phyloP scores from a whole-genome alignment of 2,113 vertebrate species.

The Grus americana region DNA sequence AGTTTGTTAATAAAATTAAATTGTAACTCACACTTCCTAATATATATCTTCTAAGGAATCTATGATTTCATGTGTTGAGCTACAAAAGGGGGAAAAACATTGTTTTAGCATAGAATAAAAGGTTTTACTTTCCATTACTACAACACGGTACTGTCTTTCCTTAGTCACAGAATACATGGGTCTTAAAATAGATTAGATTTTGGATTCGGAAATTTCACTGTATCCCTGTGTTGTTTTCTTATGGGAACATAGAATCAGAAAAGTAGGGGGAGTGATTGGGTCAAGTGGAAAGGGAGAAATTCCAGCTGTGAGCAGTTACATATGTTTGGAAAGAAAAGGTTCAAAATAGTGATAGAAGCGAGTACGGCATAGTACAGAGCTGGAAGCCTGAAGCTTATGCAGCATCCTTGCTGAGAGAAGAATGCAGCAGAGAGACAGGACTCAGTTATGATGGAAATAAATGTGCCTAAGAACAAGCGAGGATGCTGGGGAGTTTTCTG shows the following conservation, averaged over 20 bases:
- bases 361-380: neutral
- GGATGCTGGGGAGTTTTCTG: neutral
- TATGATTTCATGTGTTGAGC: neutral
- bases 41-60: neutral
- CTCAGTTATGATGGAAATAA: neutral
- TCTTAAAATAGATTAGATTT: neutral
- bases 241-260: neutral
- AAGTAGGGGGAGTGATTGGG: neutral
- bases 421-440: neutral
- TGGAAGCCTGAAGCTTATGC: neutral
- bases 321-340: neutral
- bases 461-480: neutral
- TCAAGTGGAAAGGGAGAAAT: neutral
- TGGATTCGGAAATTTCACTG: fast-evolving
- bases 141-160: neutral
- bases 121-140: neutral
- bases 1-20: neutral
- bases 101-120: neutral
- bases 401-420: neutral
- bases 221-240: neutral
- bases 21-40: neutral
- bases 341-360: neutral
- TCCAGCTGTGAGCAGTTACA: neutral
- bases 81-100: neutral
- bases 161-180: fast-evolving